These are phyloP conservation scores for Herpetotheres cachinnans DNA, from an alignment of 2,113 vertebrate species.

Conservation along the genomic window DNA sequence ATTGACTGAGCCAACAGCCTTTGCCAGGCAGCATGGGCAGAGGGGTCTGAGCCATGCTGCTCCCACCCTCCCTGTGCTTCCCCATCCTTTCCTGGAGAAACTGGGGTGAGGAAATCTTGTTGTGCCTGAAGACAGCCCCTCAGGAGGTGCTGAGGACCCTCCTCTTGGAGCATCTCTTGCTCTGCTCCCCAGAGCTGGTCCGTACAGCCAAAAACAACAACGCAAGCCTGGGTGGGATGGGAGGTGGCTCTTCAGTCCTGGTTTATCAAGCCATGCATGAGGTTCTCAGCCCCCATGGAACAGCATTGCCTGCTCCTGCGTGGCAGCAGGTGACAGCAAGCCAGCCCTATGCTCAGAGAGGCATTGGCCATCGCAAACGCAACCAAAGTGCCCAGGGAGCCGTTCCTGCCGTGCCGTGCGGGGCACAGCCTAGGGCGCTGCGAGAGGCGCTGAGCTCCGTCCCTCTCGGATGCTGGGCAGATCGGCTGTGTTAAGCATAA, in stretches of 20 bases:
- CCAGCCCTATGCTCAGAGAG: neutral
- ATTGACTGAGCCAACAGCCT: neutral
- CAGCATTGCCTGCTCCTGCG: neutral
- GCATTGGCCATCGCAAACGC: neutral
- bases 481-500: rapidly evolving
- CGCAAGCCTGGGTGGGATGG: neutral
- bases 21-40: neutral
- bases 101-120: neutral
- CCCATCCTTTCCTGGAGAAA: neutral
- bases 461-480: rapidly evolving
- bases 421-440: neutral
- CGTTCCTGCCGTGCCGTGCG: neutral
- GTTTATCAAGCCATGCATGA: neutral
- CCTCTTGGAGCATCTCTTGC: neutral
- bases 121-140: neutral
- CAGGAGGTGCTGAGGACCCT: neutral
- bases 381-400: neutral
- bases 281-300: neutral
- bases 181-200: neutral
- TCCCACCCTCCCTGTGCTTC: neutral
- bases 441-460: rapidly evolving
- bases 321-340: rapidly evolving
- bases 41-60: neutral
- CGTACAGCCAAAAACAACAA: neutral
- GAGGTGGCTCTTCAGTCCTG: neutral